phyloP scores from a whole-genome alignment of 2,113 vertebrate genomes.

The Hippocampus abdominalis region DNA sequence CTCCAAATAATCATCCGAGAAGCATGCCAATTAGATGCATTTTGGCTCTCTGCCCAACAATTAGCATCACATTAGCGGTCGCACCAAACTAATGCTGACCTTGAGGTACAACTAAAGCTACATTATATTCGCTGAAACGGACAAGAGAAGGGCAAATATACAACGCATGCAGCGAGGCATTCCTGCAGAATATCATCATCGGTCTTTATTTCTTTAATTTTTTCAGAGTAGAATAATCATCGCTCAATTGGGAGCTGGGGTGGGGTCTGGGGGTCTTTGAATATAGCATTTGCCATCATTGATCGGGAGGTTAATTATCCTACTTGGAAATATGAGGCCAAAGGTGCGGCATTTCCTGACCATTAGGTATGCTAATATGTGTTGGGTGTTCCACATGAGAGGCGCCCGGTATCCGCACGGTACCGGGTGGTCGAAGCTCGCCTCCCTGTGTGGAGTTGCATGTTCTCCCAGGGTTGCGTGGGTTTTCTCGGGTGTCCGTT shows the following conservation, averaged over 20 bases:
- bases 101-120: constrained; percentile 1
- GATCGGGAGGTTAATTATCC: constrained; percentile 54
- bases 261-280: constrained; percentile 45
- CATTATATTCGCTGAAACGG: constrained; percentile 15
- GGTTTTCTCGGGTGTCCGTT: too few relatives aligned
- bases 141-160: constrained; percentile 20
- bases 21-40: background rate
- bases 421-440: too few relatives aligned
- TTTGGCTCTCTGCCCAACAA: background rate
- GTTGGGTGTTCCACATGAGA: constrained; percentile 36
- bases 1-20: background rate
- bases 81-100: constrained; percentile 2
- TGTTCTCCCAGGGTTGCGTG: too few relatives aligned
- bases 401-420: too few relatives aligned
- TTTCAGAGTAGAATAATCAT: constrained; percentile 47
- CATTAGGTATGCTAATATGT: constrained; percentile 45
- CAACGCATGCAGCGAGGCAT: constrained; percentile 33
- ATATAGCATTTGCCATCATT: constrained; percentile 43
- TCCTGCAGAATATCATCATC: constrained; percentile 34
- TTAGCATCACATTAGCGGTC: constrained; percentile 3
- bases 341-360: constrained; percentile 40
- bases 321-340: constrained; percentile 46
- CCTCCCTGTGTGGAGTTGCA: too few relatives aligned
- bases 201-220: background rate
- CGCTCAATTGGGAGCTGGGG: constrained; percentile 4